Evolutionary conservation across 2,113 vertebrate genomes (phyloP).

Genomic region (Cichladusa arquata): DNA sequence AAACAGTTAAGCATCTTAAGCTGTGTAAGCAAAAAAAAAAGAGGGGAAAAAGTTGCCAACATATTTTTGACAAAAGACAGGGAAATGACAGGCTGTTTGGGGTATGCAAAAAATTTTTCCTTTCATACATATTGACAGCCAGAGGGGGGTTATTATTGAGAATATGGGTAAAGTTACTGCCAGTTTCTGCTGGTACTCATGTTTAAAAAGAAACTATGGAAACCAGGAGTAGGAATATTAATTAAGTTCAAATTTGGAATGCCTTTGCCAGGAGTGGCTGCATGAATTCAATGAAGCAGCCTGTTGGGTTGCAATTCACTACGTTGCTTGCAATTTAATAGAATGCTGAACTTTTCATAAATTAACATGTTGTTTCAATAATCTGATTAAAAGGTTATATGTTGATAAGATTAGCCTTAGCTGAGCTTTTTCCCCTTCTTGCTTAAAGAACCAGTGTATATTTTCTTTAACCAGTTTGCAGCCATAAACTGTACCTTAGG

Average conservation of each 20-base stretch:
- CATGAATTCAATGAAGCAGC: conserved; percentile 79
- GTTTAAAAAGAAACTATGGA: conserved; percentile 89
- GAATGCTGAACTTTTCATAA: conserved; percentile 78
- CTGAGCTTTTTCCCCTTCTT: conserved; percentile 6
- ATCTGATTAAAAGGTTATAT: conserved; percentile 82
- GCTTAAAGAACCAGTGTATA: conserved; percentile 65
- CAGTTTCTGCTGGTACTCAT: conserved; percentile 76
- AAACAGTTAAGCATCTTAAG: conserved; percentile 62
- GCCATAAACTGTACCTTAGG: neutral
- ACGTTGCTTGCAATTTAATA: conserved; percentile 77
- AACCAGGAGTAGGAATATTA: conserved; percentile 84
- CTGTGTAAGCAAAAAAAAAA: conserved; percentile 10
- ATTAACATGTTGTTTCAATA: conserved; percentile 82
- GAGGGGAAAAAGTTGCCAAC: neutral
- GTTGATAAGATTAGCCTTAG: conserved; percentile 73
- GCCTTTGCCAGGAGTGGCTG: conserved; percentile 77
- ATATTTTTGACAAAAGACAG: conserved; percentile 72
- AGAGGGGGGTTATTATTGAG: conserved; percentile 82
- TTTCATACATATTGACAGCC: conserved; percentile 77
- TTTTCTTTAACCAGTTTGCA: conserved; percentile 35
- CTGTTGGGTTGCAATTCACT: conserved; percentile 80
- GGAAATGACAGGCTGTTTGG: conserved; percentile 69
- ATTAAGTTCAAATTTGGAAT: conserved; percentile 86
- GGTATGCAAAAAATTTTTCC: conserved; percentile 69
- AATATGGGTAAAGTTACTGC: conserved; percentile 81